Percentiles rank a stretch among this genome's conserved stretches.
Conservation (phyloP, 2,797 vertebrate species). For the Chromis chromis region DNA sequence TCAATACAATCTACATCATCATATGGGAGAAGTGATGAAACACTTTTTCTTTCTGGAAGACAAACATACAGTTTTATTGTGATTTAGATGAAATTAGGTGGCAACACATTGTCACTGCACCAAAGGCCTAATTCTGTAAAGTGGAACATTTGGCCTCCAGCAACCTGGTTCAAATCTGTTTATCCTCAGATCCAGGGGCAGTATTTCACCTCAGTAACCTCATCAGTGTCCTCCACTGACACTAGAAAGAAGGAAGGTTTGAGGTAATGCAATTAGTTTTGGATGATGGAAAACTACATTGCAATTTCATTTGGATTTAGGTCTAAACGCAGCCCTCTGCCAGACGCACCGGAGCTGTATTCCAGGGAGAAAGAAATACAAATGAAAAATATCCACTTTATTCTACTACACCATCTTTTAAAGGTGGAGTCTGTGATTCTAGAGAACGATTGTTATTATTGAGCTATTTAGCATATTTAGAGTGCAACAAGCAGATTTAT, state of each 20-base stretch:
- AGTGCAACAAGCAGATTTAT: no score
- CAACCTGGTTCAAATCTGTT: slow-evolving; percentile 66
- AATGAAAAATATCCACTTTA: not conserved
- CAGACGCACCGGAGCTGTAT: not conserved
- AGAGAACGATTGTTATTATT: no score
- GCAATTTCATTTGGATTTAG: slow-evolving; percentile 29
- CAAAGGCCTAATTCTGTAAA: slow-evolving; percentile 60
- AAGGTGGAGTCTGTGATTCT: no score
- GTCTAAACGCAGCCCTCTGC: slow-evolving; percentile 7
- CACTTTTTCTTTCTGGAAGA: slow-evolving; percentile 9
- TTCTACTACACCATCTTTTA: not conserved
- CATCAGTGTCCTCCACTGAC: slow-evolving; percentile 59
- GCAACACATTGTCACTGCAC: slow-evolving; percentile 33
- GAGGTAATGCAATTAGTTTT: slow-evolving; percentile 38
- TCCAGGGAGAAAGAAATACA: not conserved
- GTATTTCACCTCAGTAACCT: slow-evolving; percentile 69
- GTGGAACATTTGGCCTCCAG: slow-evolving; percentile 55
- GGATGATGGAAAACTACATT: slow-evolving; percentile 39
- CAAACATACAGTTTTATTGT: slow-evolving; percentile 42
- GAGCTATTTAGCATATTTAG: no score
- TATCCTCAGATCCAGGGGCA: slow-evolving; percentile 57
- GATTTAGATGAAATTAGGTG: slow-evolving; percentile 50
- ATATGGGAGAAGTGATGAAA: slow-evolving; percentile 2
- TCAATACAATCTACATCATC: not conserved
- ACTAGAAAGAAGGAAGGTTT: slow-evolving; percentile 20